Evolutionary conservation across 2,113 vertebrate species (phyloP).

Genomic region (Thamnaconus septentrionalis): DNA sequence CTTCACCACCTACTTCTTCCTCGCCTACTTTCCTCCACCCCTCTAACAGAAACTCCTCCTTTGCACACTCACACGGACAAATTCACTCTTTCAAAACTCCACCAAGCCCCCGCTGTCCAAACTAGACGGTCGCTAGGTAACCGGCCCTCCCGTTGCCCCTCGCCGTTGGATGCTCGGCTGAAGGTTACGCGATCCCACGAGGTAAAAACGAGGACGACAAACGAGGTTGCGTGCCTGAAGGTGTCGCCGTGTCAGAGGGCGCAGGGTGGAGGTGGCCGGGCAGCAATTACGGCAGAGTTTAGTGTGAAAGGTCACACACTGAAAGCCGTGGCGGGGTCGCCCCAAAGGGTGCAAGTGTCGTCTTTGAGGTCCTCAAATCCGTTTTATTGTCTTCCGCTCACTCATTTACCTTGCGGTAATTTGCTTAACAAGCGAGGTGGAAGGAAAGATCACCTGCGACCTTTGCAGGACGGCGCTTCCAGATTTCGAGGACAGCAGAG

Average conservation of each 20-base stretch:
- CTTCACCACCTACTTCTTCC: too few relatives aligned
- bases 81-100: too few relatives aligned
- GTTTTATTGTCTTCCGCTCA: background rate
- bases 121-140: constrained; percentile 58
- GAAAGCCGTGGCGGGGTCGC: constrained; percentile 7
- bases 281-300: constrained; percentile 34
- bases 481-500: too few relatives aligned
- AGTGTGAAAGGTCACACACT: constrained; percentile 50
- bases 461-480: constrained; percentile 23
- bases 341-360: background rate
- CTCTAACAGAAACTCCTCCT: background rate
- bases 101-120: constrained; percentile 39
- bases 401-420: constrained; percentile 15
- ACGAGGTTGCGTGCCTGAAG: constrained; percentile 36
- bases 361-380: constrained; percentile 22
- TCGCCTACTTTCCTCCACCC: constrained; percentile 18
- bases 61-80: too few relatives aligned
- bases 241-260: constrained; percentile 1
- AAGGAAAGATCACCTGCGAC: constrained; percentile 29
- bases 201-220: constrained; percentile 50
- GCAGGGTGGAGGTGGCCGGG: background rate
- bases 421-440: too few relatives aligned
- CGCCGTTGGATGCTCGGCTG: constrained; percentile 55
- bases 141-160: constrained; percentile 61
- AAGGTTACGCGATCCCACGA: constrained; percentile 52